These are phyloP conservation scores for Zonotrichia albicollis DNA, from an alignment of 2,797 vertebrate genomes.

Conservation along the genomic window DNA sequence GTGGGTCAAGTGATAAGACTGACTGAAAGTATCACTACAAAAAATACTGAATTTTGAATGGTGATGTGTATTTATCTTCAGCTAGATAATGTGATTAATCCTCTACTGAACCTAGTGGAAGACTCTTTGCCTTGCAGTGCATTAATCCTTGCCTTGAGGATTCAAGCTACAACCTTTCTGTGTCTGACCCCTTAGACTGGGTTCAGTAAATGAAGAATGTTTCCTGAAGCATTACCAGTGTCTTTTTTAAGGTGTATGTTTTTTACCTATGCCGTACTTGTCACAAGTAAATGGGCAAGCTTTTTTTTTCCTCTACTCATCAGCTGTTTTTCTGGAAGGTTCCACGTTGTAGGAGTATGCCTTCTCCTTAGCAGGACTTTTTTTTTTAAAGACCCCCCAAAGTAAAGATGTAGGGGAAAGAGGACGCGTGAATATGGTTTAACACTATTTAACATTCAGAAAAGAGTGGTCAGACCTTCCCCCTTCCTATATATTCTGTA, in stretches of 20 bases:
- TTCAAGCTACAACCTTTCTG: not conserved
- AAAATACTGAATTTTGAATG: not conserved
- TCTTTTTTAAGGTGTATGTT: not conserved
- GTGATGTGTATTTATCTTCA: not conserved
- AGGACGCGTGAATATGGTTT: not conserved
- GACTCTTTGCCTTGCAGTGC: not conserved
- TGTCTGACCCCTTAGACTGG: not conserved
- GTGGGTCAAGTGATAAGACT: not conserved
- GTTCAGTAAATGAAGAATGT: not conserved
- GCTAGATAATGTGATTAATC: not conserved
- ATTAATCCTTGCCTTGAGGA: not conserved
- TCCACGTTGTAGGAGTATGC: rapidly evolving
- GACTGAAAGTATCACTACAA: not conserved
- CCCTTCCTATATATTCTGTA: rapidly evolving
- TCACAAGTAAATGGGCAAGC: rapidly evolving
- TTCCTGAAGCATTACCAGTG: not conserved
- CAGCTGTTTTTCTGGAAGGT: not conserved
- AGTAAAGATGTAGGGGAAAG: not conserved
- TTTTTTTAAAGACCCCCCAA: too few relatives aligned
- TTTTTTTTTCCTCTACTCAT: not conserved
- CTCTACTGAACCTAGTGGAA: not conserved
- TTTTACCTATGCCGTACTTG: not conserved
- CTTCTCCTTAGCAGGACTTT: not conserved
- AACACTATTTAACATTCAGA: not conserved
- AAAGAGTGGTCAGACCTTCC: not conserved